A percentile compares a stretch with the other conserved stretches of the same genome.
Conservation (phyloP, 2,113 vertebrate species). For the Leptosomus discolor region DNA sequence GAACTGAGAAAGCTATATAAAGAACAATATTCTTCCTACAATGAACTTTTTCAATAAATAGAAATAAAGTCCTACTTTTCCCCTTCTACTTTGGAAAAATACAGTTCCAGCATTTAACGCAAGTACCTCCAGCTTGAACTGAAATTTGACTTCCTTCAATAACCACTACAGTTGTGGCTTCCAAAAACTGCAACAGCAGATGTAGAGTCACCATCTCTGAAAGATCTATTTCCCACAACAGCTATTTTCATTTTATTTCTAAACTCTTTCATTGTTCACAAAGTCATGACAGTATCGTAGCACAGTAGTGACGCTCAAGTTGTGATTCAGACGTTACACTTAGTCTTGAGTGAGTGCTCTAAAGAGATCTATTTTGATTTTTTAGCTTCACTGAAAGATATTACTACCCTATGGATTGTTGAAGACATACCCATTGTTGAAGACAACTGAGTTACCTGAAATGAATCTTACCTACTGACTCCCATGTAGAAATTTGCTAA, state of each 20-base stretch:
- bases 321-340: neutral
- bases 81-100: neutral
- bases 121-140: neutral
- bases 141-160: neutral
- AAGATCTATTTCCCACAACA: neutral
- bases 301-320: neutral
- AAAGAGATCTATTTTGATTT: neutral
- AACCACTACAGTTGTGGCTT: neutral
- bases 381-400: neutral
- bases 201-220: neutral
- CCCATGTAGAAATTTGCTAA: neutral
- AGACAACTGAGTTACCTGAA: neutral
- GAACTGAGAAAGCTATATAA: neutral
- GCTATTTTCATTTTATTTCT: neutral
- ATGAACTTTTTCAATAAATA: neutral
- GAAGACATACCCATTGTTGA: neutral
- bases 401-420: neutral
- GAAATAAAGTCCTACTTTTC: neutral
- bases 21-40: neutral
- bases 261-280: neutral
- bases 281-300: neutral
- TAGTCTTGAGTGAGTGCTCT: neutral
- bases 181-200: neutral
- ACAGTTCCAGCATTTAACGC: neutral
- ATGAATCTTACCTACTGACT: neutral